Percentiles rank a stretch among this genome's conserved stretches.
Conservation (phyloP, 1,140 invertebrate genomes). For the Nymphalis io region DNA sequence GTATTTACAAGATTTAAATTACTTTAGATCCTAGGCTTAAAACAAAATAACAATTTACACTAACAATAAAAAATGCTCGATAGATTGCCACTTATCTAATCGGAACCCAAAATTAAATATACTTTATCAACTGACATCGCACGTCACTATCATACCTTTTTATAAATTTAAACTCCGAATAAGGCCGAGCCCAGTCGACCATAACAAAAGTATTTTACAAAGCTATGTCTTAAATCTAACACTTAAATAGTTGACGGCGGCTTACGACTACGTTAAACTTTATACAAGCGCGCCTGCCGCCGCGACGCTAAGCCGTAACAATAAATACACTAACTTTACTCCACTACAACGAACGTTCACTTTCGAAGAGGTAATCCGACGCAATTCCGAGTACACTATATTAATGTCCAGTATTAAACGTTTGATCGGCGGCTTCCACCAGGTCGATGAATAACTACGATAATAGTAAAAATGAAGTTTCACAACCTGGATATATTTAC, state of each 20-base stretch:
- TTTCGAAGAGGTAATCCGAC: constrained; percentile 66
- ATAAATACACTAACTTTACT: constrained; percentile 66
- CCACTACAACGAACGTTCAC: constrained; percentile 55
- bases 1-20: constrained; percentile 77
- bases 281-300: constrained; percentile 34
- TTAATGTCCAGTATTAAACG: constrained; percentile 34
- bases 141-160: constrained; percentile 57
- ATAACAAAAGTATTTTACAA: constrained; percentile 79
- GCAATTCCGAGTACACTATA: constrained; percentile 53
- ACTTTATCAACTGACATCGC: constrained; percentile 71
- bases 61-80: constrained; percentile 80
- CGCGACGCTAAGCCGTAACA: constrained; percentile 48
- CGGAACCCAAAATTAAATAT: constrained; percentile 73
- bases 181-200: constrained; percentile 75
- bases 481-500: constrained; percentile 79
- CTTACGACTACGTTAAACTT: constrained; percentile 11
- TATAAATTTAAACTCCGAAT: constrained; percentile 78
- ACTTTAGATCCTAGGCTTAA: constrained; percentile 76
- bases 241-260: constrained; percentile 57
- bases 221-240: constrained; percentile 68
- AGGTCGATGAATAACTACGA: constrained; percentile 62
- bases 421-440: constrained; percentile 45
- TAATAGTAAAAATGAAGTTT: constrained; percentile 71
- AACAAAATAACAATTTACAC: constrained; percentile 81
- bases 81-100: constrained; percentile 71